These are phyloP conservation scores for Cerastis rubricosa DNA, from an alignment of 2,888 invertebrate genomes.

Conservation along the genomic window DNA sequence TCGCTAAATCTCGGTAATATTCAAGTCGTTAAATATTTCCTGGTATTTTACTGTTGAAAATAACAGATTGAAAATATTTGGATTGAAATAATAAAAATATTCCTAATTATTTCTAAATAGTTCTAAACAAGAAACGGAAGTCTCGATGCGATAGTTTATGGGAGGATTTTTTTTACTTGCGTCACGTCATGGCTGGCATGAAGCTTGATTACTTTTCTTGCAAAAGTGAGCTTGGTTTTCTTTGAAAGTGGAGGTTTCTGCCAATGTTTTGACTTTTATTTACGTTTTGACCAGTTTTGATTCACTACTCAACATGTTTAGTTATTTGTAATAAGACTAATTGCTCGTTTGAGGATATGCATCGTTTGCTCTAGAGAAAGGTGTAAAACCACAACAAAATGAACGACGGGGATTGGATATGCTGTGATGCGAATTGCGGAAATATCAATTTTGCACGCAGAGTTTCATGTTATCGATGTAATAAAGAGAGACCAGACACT, in stretches of 20 bases:
- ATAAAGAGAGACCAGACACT: constrained; percentile 91
- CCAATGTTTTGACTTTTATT: constrained; percentile 84
- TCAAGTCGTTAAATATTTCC: not conserved
- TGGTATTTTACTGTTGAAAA: not conserved
- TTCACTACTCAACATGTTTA: constrained; percentile 66
- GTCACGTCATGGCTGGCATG: constrained; percentile 85
- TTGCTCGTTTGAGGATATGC: constrained; percentile 68
- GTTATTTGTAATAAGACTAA: constrained; percentile 65
- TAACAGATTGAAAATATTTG: not conserved
- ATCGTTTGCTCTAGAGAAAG: constrained; percentile 69
- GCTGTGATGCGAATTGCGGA: constrained; percentile 94
- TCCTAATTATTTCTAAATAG: constrained; percentile 1
- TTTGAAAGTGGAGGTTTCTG: constrained; percentile 82
- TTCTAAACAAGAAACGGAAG: constrained; percentile 59
- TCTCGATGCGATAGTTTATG: constrained; percentile 48
- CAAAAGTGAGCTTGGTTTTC: constrained; percentile 89
- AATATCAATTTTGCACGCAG: constrained; percentile 98
- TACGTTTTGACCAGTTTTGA: constrained; percentile 72
- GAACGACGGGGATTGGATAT: constrained; percentile 93
- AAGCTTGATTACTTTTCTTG: constrained; percentile 88
- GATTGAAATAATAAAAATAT: not conserved
- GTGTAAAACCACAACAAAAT: constrained; percentile 81
- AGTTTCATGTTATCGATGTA: constrained; percentile 97
- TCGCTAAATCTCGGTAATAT: no score
- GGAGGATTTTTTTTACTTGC: constrained; percentile 73